A percentile compares a stretch with the other conserved stretches of the same genome.
These are phyloP conservation scores for Eudyptes chrysolophus DNA, from an alignment of 2,113 vertebrate genomes.

Conservation along the genomic window DNA sequence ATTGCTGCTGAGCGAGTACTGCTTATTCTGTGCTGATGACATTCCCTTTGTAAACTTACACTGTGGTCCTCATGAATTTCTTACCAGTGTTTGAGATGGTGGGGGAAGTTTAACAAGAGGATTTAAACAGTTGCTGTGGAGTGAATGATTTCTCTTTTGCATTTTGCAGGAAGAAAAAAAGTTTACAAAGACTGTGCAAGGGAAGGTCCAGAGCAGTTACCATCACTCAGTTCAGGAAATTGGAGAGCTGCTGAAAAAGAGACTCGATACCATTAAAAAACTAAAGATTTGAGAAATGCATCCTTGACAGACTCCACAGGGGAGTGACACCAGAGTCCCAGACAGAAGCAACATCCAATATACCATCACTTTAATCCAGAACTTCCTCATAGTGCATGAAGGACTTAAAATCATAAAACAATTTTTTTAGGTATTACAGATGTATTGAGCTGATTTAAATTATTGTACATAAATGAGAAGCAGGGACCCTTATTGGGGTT, in stretches of 20 bases:
- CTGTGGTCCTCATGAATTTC: not conserved
- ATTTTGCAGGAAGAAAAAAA: constrained; percentile 85
- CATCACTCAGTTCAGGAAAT: constrained; percentile 93
- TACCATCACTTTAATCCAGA: constrained; percentile 78
- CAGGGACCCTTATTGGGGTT: constrained; percentile 75
- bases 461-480: constrained; percentile 92
- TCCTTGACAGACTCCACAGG: constrained; percentile 14
- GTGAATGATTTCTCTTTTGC: constrained; percentile 30
- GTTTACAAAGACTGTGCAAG: constrained; percentile 87
- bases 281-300: constrained; percentile 87
- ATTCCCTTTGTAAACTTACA: not conserved
- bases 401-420: constrained; percentile 80
- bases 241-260: constrained; percentile 93
- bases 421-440: constrained; percentile 79
- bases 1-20: not conserved
- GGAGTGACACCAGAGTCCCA: constrained; percentile 55
- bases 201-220: constrained; percentile 96
- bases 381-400: constrained; percentile 86
- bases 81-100: not conserved
- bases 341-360: constrained; percentile 63
- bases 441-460: constrained; percentile 83
- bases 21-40: not conserved
- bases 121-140: not conserved
- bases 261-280: constrained; percentile 90
- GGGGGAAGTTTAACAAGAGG: not conserved